Evolutionary conservation across 2,113 vertebrate genomes (phyloP).

Genomic region (Sebastes schlegelii): DNA sequence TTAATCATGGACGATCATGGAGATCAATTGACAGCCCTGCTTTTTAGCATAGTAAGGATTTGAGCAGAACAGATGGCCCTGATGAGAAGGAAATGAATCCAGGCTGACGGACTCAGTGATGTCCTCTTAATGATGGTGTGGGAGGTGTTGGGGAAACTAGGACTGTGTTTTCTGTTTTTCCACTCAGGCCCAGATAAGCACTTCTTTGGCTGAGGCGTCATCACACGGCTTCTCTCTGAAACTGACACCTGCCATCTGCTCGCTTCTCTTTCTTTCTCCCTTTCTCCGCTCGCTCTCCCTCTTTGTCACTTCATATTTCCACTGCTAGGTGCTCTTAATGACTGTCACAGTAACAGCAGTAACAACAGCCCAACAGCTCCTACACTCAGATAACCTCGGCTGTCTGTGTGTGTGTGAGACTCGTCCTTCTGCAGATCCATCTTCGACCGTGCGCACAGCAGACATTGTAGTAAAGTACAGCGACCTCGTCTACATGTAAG

Average conservation of each 20-base stretch:
- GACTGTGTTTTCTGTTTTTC: not conserved
- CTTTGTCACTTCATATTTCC: not conserved
- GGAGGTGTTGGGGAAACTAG: not conserved
- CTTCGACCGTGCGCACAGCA: conserved; percentile 73
- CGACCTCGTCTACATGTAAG: conserved; percentile 45
- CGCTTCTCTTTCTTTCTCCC: not conserved
- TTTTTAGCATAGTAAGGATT: not conserved
- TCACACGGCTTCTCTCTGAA: not conserved
- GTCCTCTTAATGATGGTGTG: not conserved
- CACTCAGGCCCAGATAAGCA: not conserved
- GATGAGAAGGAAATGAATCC: not conserved
- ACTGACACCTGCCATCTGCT: not conserved
- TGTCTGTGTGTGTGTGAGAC: not conserved
- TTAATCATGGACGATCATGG: too few species aligned
- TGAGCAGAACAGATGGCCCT: not conserved
- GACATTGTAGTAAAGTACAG: conserved; percentile 70
- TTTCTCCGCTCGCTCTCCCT: not conserved
- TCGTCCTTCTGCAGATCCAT: conserved; percentile 73
- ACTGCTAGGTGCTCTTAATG: not conserved
- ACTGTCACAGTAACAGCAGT: not conserved
- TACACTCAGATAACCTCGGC: not conserved
- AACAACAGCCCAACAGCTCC: not conserved
- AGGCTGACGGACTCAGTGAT: not conserved
- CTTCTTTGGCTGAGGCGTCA: not conserved
- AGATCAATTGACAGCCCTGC: too few species aligned